A percentile compares a stretch with the other conserved stretches of the same genome.
Evolutionary conservation across 2,888 invertebrate species (phyloP).

Genomic region (Caradrina kadenii): DNA sequence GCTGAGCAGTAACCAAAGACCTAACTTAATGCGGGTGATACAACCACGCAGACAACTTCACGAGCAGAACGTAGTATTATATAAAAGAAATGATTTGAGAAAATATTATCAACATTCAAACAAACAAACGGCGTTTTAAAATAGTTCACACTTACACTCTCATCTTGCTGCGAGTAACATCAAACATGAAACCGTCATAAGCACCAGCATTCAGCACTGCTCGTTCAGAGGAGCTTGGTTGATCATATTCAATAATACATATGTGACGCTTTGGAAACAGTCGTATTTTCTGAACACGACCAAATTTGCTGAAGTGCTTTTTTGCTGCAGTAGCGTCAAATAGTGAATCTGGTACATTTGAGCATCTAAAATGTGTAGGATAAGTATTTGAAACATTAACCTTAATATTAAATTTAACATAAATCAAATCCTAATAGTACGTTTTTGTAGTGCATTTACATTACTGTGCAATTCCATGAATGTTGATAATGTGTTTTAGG

Average conservation of each 20-base stretch:
- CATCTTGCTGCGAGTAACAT: slow-evolving; percentile 88
- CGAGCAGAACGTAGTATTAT: too few relatives aligned
- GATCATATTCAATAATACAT: slow-evolving; percentile 93
- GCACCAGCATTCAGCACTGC: slow-evolving; percentile 91
- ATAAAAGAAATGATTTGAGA: background rate
- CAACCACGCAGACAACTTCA: too few relatives aligned
- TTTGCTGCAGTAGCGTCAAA: slow-evolving; percentile 91
- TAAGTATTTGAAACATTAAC: background rate
- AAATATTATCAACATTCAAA: background rate
- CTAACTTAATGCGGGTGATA: too few relatives aligned
- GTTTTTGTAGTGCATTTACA: background rate
- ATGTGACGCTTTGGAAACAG: slow-evolving; percentile 91
- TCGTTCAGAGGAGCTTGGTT: slow-evolving; percentile 89
- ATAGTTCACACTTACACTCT: slow-evolving; percentile 77
- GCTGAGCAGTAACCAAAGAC: too few relatives aligned
- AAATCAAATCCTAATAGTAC: background rate
- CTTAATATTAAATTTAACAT: background rate
- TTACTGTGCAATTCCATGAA: background rate
- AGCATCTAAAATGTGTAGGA: slow-evolving; percentile 85
- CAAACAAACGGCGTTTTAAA: background rate
- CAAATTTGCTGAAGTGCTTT: slow-evolving; percentile 93
- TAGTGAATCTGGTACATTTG: slow-evolving; percentile 92
- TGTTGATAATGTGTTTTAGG: background rate
- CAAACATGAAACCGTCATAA: slow-evolving; percentile 91
- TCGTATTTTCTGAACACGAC: slow-evolving; percentile 92